These are phyloP conservation scores for Hirundo rustica DNA, from an alignment of 2,797 vertebrate species.

Conservation along the genomic window DNA sequence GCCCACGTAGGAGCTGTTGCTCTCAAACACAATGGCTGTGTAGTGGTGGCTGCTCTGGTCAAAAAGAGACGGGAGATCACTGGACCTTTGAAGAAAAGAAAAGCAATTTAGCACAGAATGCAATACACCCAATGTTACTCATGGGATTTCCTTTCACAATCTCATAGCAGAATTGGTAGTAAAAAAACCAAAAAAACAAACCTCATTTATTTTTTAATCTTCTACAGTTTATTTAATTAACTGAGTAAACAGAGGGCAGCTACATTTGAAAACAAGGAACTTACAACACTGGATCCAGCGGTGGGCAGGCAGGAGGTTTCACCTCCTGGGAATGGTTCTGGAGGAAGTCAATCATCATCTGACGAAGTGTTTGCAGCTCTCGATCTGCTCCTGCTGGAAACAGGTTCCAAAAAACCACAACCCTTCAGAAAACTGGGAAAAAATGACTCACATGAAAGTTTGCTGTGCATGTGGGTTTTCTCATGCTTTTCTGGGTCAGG, in stretches of 20 bases:
- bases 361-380: slow-evolving; percentile 79
- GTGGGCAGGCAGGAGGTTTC: slow-evolving; percentile 75
- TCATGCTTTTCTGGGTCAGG: not conserved
- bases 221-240: not conserved
- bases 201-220: not conserved
- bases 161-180: not conserved
- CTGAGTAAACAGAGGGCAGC: not conserved
- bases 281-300: slow-evolving; percentile 76
- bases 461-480: not conserved
- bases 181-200: not conserved
- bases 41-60: slow-evolving; percentile 68
- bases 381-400: slow-evolving; percentile 77
- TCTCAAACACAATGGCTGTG: slow-evolving; percentile 82
- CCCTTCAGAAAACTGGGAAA: not conserved
- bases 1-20: slow-evolving; percentile 79
- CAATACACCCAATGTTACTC: accelerated
- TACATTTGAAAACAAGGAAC: not conserved
- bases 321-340: slow-evolving; percentile 81
- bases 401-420: not conserved
- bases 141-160: not conserved
- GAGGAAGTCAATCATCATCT: slow-evolving; percentile 84
- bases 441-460: not conserved
- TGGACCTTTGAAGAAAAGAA: slow-evolving; percentile 66
- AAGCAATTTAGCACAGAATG: not conserved
- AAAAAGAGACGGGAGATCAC: slow-evolving; percentile 71